Evolutionary conservation across 2,888 invertebrate species (phyloP), one percentile per base, ranked within the genome.

Genomic region (Neoscelio sp.): DNA sequence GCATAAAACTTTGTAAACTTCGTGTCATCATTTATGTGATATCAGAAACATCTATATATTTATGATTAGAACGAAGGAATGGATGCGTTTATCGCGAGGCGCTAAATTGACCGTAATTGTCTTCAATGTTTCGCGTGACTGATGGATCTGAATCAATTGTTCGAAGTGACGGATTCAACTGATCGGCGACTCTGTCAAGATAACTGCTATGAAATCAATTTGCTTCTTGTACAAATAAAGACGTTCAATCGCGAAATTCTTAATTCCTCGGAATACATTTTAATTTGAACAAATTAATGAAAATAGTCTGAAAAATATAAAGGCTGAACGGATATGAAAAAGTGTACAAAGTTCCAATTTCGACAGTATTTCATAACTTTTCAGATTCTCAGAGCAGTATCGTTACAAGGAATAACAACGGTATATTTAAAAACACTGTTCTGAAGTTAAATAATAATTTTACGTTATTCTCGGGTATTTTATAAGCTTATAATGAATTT

Each of bases 141-240:
- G 85, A 87, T 88, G 86, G 87, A 87, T 89, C 89, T 87, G 87
- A 88, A 87, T 87, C 89, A 88, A 89, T 89, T 89, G 89, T 83
- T 83, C 82, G 80, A 82, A 86, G 85, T 83, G 87, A 88, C 85
- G 80, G 83, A 75, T 71, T 77, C 65, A 58, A 40, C 33, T 35
- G 67, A 68, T 65, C 44, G 23, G 67, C 62, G 62, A 62, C 48
- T 38, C 50, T 13, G 67, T 68, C 60, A 18, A 60, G 65, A 64
- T 67, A 70, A 52, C 50, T 33, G 46, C 33, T 42, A 26, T 33
- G 42, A 48, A 60, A 65, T 75, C 70, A 68, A 74, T 79, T 76
- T 56, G 52, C 33, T 44, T 67, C 33, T 56, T 33, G 30, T 15
- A 52, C 12, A 44, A 44, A 54, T 60, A 62, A 56, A 68, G 46